Percentiles rank a stretch among this genome's conserved stretches.
phyloP scores from a whole-genome alignment of 2,113 vertebrate species.

The Phyllostomus hastatus region DNA sequence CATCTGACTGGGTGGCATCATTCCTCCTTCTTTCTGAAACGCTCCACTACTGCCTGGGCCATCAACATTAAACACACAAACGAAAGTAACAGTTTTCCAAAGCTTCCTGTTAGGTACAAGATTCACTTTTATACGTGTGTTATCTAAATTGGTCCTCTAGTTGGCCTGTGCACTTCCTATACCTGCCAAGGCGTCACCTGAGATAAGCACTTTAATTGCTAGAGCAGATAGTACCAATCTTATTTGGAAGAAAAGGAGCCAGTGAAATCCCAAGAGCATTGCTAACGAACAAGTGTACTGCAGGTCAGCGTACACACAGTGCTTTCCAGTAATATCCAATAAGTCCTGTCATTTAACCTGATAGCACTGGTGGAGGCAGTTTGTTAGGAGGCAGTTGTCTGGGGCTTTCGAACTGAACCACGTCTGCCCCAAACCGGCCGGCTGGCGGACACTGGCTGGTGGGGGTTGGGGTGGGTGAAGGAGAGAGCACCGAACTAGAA shows the following conservation, averaged over 20 bases:
- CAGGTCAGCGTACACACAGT: not conserved
- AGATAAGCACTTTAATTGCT: not conserved
- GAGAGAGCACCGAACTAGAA: fast-evolving
- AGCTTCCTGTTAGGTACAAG: not conserved
- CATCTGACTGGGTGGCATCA: not conserved
- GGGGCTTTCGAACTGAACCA: not conserved
- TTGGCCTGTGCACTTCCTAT: not conserved
- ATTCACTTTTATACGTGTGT: too few relatives aligned
- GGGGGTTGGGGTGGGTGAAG: too few relatives aligned
- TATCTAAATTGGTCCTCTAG: not conserved
- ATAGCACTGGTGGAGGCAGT: not conserved
- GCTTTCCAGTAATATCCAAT: conserved; percentile 21
- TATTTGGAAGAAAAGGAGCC: not conserved
- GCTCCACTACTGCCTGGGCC: not conserved
- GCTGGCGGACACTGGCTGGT: not conserved
- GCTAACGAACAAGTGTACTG: not conserved
- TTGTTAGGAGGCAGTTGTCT: not conserved
- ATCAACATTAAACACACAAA: not conserved
- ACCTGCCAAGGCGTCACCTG: conserved; percentile 33
- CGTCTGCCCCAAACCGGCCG: not conserved
- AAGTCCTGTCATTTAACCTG: not conserved
- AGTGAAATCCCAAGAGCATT: not conserved
- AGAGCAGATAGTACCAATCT: conserved; percentile 6
- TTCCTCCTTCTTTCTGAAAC: not conserved
- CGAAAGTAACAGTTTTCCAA: not conserved